Evolutionary conservation across 2,888 invertebrate species (phyloP).

Genomic region (Tineola bisselliella): DNA sequence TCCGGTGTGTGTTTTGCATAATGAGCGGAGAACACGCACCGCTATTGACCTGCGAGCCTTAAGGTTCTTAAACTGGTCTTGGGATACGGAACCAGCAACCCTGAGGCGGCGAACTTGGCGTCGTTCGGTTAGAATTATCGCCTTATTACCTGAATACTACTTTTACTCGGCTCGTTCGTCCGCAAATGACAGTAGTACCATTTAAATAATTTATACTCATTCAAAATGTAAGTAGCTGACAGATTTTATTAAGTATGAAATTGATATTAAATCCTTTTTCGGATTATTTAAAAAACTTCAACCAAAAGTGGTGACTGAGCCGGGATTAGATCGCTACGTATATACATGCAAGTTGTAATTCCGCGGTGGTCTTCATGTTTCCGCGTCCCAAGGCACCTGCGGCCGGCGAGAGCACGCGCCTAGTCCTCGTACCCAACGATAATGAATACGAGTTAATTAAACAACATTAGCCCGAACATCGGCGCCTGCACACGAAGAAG

Average conservation of each 20-base stretch:
- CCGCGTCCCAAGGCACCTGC: slow-evolving; percentile 28
- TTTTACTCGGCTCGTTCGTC: slow-evolving; percentile 9
- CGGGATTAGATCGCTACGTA: neutral
- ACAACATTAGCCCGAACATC: slow-evolving; percentile 57
- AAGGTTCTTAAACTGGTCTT: slow-evolving; percentile 9
- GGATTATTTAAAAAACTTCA: too few species aligned
- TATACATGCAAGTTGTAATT: slow-evolving; percentile 8
- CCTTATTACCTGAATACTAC: slow-evolving; percentile 12
- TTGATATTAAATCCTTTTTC: too few species aligned
- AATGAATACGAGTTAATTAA: slow-evolving; percentile 68
- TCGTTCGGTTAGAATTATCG: slow-evolving; percentile 12
- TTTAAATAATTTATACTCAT: neutral
- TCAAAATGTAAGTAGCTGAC: neutral
- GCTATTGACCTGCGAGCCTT: slow-evolving; percentile 19
- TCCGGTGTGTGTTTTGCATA: slow-evolving; percentile 53
- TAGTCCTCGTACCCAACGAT: slow-evolving; percentile 37
- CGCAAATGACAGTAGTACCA: slow-evolving; percentile 7
- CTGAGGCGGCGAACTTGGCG: slow-evolving; percentile 2
- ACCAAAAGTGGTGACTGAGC: too few species aligned
- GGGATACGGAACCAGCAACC: slow-evolving; percentile 7
- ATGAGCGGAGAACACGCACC: slow-evolving; percentile 36
- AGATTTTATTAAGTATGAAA: neutral
- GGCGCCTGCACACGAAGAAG: slow-evolving; percentile 60
- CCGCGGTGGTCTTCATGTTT: slow-evolving; percentile 29
- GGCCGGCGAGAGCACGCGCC: slow-evolving; percentile 31